Base-by-base conservation (phyloP, 1,140 invertebrate species). In the Polypedilum pembai region DNA sequence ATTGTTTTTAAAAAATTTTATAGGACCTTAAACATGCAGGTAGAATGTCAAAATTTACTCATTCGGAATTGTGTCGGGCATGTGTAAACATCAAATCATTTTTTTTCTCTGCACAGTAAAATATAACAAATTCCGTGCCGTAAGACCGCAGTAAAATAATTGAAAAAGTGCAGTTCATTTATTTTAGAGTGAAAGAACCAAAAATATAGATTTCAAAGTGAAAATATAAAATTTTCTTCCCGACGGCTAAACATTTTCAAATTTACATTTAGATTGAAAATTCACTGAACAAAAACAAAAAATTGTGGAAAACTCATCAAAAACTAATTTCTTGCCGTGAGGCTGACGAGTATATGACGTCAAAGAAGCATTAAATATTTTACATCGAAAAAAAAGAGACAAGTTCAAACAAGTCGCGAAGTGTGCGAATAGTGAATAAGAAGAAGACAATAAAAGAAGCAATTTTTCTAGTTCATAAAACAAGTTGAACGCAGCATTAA, bases 381-480 rank as follows among this genome's bases (percentile, higher is more conserved):
- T 33, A 33, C 24, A 33, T 3, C 24, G 5, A 5, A 33, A 33
- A 33, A 33, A 33, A 33, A 33, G 5, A 33, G 24, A 33, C 24
- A 33, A 33, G 24, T 33, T 33, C 24, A 33, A 33, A 33, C 24
- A 33, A 33, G 24, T 33, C 24, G 24, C 5, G 5, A 33, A 33
- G 24, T 33, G 24, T 33, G 24, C 24, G 5, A 33, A 33, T 33
- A 33, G 24, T 33, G 24, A 33, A 33, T 33, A 33, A 33, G 5
- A 33, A 33, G 24, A 33, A 33, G 12, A n/a, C 45, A 56, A 56
- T 15, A 69, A 18, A 66, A 69, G 18, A 69, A 20, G 20, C 17
- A 66, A 66, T 17, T 15, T 21, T 69, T 69, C 65, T 69, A 69
- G 17, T 69, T 69, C 65, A 69, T 69, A 69, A 69, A 69, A 18